These are phyloP conservation scores for Lagria hirta DNA, from an alignment of 2,888 invertebrate species.

Conservation along the genomic window DNA sequence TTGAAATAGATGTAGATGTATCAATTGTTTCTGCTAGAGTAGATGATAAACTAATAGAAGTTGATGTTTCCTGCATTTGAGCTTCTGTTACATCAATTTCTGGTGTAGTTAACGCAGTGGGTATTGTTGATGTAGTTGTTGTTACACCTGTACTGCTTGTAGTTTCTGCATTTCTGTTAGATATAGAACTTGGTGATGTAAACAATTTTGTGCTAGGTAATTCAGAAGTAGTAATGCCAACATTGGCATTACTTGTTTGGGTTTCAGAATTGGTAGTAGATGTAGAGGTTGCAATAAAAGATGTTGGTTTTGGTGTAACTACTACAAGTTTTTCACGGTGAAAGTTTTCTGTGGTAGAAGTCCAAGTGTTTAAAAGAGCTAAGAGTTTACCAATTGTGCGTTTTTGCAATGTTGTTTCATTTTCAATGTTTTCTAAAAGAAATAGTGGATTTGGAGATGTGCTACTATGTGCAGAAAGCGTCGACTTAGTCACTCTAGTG, in stretches of 20 bases:
- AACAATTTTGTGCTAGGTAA: slow-evolving; percentile 32
- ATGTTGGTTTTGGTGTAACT: slow-evolving; percentile 46
- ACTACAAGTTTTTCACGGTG: slow-evolving; percentile 39
- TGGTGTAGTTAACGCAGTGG: too few species aligned
- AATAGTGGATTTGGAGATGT: slow-evolving; percentile 45
- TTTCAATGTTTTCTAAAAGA: slow-evolving; percentile 46
- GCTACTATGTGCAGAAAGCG: slow-evolving; percentile 38
- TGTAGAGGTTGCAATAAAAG: slow-evolving; percentile 17
- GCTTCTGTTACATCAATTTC: too few species aligned
- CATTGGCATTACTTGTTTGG: too few species aligned
- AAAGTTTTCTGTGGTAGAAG: slow-evolving; percentile 31
- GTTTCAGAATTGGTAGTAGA: slow-evolving; percentile 17
- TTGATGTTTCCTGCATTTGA: too few species aligned
- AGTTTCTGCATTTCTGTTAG: slow-evolving; percentile 44
- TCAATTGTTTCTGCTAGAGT: too few species aligned
- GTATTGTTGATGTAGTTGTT: too few species aligned
- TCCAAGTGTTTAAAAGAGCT: slow-evolving; percentile 52
- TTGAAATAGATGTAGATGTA: too few species aligned
- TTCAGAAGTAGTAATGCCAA: slow-evolving; percentile 19
- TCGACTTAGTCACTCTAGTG: slow-evolving; percentile 42
- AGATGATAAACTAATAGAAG: too few species aligned
- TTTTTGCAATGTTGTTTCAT: slow-evolving; percentile 47
- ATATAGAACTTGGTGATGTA: slow-evolving; percentile 4
- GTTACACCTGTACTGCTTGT: too few species aligned
- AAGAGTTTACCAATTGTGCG: slow-evolving; percentile 49